Evolutionary conservation across 2,113 vertebrate genomes (phyloP), one percentile per base, ranked within the genome.

Genomic region (Artemisiospiza belli): DNA sequence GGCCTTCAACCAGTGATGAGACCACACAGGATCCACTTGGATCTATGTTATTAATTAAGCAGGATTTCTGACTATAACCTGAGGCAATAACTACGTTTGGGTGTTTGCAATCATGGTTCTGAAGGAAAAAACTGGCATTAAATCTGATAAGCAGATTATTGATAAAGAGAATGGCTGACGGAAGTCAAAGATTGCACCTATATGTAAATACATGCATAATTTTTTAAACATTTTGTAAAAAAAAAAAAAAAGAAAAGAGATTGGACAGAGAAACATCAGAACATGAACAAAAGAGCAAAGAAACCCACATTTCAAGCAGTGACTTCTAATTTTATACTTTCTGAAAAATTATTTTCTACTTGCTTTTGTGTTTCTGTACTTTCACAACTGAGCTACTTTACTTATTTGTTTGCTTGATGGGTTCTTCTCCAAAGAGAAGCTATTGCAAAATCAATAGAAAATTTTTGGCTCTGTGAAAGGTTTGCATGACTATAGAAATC

Each of bases 391-490:
- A 95, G 24, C 18, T 83, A 44, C 41, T 79, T 66, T 35, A 43
- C 35, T 78, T 80, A 66, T 66, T 92, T 90, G 19, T 83, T 68
- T 94, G 25, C 41, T 46, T 86, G 90, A 75, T 68, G 89, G 35
- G 77, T 95, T 92, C 22, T 66, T 13, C 25, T 92, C 37, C 16
- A 74, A 83, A 49, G 58, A 49, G 43, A 76, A 64, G 18, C 15
- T 88, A 80, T 66, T 95, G 39, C 46, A 93, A 94, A 96, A 93
- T 89, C 92, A 94, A 59, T 70, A 83, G 30, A 21, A 94, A 86
- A 86, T 75, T 83, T 83, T 66, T 24, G 41, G 25, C 31, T 73
- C 7, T n/a, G 11, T 81, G 61, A 78, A 80, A 63, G 67, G 33
- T 76, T 76, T 92, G 59, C 37, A 4, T 73, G 86, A 57, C 47